These are phyloP conservation scores for Pemphredon lugubris DNA, from an alignment of 2,888 invertebrate genomes.

Conservation along the genomic window DNA sequence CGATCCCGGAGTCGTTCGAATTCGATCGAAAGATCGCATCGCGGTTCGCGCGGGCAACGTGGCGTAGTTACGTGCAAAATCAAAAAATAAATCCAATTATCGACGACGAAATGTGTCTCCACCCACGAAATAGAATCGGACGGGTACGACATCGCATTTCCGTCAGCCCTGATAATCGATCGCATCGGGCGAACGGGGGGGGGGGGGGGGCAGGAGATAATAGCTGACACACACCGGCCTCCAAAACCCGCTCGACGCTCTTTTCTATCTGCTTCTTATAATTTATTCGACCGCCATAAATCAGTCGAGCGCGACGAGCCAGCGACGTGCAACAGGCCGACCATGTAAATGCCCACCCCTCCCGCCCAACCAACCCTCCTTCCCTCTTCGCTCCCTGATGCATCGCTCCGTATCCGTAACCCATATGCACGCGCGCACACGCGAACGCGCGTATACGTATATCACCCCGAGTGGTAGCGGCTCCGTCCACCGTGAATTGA, in stretches of 20 bases:
- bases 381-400: no score
- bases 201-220: constrained; percentile 41
- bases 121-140: no score
- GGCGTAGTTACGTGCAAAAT: no score
- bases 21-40: no score
- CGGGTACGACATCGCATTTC: neutral
- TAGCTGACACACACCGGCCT: constrained; percentile 50
- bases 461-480: constrained; percentile 21
- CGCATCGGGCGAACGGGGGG: neutral
- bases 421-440: constrained; percentile 27
- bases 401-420: constrained; percentile 38
- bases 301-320: constrained; percentile 56
- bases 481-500: constrained; percentile 69
- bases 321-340: constrained; percentile 65
- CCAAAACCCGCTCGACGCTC: constrained; percentile 39
- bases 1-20: no score
- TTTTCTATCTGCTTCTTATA: constrained; percentile 64
- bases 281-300: constrained; percentile 65
- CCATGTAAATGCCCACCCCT: constrained; percentile 57
- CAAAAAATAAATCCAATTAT: no score
- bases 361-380: no score
- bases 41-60: no score
- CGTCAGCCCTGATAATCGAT: constrained; percentile 41
- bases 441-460: constrained; percentile 17
- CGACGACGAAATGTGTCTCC: no score